Evolutionary conservation across 2,888 invertebrate genomes (phyloP), one percentile per base, ranked within the genome.

Genomic region (Allygus modestus): DNA sequence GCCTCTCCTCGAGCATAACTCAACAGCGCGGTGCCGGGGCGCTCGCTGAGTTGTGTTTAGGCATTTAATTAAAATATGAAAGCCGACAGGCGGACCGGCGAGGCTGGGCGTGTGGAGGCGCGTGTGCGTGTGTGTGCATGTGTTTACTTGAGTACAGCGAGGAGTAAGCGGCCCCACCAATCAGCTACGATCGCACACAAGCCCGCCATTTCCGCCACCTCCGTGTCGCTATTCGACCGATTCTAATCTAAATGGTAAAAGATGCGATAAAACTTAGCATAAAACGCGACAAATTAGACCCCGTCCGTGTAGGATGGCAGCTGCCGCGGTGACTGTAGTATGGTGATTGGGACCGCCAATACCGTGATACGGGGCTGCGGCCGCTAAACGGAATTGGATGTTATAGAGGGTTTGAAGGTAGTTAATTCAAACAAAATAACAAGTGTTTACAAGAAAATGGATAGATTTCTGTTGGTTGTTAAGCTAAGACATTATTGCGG

Each of bases 1-100:
- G 17, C 17, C 1, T 4, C 17, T 1, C 1, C 17, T 12, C 1
- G 4, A 46, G 12, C 17, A 15, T 46, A 46, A 15, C 37, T 9
- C 37, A 37, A 37, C 37, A 37, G 37, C 37, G 12, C 37, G 12
- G 46, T 17, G 12, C 17, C 2, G 46, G 15, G 7, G 4, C 37
- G 46, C 20, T 23, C 20, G 20, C 54, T 2, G 54, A 23, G 54
- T 54, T 23, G 20, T 23, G 54, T 54, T 54, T 15, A 23, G 54
- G 65, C 17, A 65, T 65, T 65, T 31, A 65, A 65, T 65, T 65
- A 65, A 65, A 65, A 65, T 65, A 65, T 65, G 65, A 65, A 65
- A 65, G 65, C 65, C 26, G 31, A 2, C 23, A n/a, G 58, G 58
- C 58, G 58, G 20, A 23, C n/a, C 1, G 58, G 23, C 23, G 23